Evolutionary conservation across 2,797 vertebrate species (phyloP), one percentile per base, ranked within the genome.

Genomic region (Jordanella pulchra): DNA sequence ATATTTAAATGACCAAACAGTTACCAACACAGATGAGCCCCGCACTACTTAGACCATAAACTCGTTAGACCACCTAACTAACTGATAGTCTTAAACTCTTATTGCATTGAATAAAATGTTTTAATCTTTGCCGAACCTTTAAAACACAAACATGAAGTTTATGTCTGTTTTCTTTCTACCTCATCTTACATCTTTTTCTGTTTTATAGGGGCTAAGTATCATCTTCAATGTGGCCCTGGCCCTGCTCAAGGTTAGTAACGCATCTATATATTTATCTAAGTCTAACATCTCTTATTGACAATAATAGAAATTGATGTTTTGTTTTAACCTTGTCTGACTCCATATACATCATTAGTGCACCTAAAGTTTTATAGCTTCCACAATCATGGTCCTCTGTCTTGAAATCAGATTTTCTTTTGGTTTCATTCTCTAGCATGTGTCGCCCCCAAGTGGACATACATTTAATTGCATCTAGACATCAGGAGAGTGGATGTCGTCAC

Each of bases 181-280:
- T 11, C 56, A 18, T 32, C 35, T 67, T 71, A 63, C 18, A 54
- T 69, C 0, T 23, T 25, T 67, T 6, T 74, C 27, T 51, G 13
- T 85, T 42, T 82, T 88, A 0, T 88, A 99, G 98, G 97, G 97
- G 79, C 90, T 99, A 87, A 97, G 95, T 90, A 95, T 99, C 84
- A 99, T 99, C 92, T 99, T 99, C 90, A 97, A 99, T 0, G 97
- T 99, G 71, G 97, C 98, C 17, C 93, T 99, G 95, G 98, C 98
- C 82, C 95, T 99, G 66, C 91, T 99, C 67, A 99, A 99, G 96
- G 98, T 99, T 90, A 90, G 95, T 86, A 6, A 27, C 32, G 0
- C 0, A 23, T 28, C 75, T 15, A 74, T 64, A 45, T 10, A 13
- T 67, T 64, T 2, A 35, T 71, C 1, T 35, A 21, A 69, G 30